Evolutionary conservation across 2,797 vertebrate species (phyloP).

Genomic region (Gouania willdenowi): DNA sequence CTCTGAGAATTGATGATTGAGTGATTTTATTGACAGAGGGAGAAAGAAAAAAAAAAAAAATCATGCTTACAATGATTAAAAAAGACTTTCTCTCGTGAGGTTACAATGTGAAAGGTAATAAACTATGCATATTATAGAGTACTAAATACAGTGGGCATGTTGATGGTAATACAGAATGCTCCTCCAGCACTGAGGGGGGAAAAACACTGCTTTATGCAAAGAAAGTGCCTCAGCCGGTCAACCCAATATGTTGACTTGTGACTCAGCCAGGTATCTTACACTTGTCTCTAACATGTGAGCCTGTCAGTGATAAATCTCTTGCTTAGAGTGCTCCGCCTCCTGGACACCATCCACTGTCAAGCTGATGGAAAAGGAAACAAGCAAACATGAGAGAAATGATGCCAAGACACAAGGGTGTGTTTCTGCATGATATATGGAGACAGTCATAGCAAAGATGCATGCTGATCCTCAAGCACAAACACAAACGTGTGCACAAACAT

Average conservation of each 20-base stretch:
- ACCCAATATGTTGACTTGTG: slow-evolving; percentile 22
- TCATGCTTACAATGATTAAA: too few relatives aligned
- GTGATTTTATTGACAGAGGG: too few relatives aligned
- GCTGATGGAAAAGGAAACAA: slow-evolving; percentile 54
- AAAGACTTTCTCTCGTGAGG: too few relatives aligned
- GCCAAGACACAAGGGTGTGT: slow-evolving; percentile 45
- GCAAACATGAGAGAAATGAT: slow-evolving; percentile 46
- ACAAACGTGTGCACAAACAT: background rate
- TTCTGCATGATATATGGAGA: slow-evolving; percentile 40
- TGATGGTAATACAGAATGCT: too few relatives aligned
- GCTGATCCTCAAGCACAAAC: slow-evolving; percentile 14
- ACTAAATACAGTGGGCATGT: too few relatives aligned
- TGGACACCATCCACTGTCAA: slow-evolving; percentile 44
- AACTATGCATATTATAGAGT: too few relatives aligned
- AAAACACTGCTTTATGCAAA: too few relatives aligned
- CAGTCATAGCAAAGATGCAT: slow-evolving; percentile 17
- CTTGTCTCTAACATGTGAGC: slow-evolving; percentile 36
- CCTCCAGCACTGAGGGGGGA: too few relatives aligned
- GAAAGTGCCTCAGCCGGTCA: slow-evolving; percentile 3
- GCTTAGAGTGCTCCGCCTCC: slow-evolving; percentile 39
- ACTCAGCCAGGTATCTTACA: slow-evolving; percentile 54
- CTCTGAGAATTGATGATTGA: too few relatives aligned
- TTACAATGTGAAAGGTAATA: too few relatives aligned
- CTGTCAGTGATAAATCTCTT: slow-evolving; percentile 43
- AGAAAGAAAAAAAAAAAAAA: too few relatives aligned